These are phyloP conservation scores for Meloidogyne exigua DNA, from an alignment of 1,140 invertebrate genomes.

Conservation along the genomic window DNA sequence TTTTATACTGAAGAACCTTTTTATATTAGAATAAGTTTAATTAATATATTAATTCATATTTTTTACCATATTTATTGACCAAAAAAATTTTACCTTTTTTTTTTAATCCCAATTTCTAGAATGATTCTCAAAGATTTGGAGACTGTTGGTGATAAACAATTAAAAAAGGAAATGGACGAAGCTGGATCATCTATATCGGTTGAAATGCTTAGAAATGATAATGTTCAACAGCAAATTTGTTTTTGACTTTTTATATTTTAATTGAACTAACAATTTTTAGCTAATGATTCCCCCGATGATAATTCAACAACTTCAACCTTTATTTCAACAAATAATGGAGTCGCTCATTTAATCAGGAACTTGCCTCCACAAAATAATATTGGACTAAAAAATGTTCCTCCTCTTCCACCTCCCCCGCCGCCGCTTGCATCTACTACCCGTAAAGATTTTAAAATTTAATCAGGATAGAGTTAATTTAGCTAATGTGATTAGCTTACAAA, in stretches of 20 bases:
- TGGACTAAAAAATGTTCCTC: not conserved
- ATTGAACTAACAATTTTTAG: not conserved
- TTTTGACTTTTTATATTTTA: not conserved
- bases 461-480: not conserved
- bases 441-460: not conserved
- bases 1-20: too few species aligned
- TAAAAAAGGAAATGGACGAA: conserved; percentile 50
- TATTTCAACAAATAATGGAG: conserved; percentile 1
- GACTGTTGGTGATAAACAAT: conserved; percentile 48
- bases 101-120: conserved; percentile 18
- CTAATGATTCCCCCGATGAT: not conserved
- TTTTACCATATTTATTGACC: too few species aligned
- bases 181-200: not conserved
- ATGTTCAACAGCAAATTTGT: not conserved
- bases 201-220: not conserved
- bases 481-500: too few species aligned
- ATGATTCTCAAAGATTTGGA: conserved; percentile 55
- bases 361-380: not conserved
- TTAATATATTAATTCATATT: too few species aligned
- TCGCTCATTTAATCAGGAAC: not conserved
- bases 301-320: not conserved
- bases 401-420: not conserved
- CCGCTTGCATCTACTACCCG: not conserved
- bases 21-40: too few species aligned
- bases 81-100: too few species aligned